These are phyloP conservation scores for Rhinophrynus dorsalis DNA, from an alignment of 2,797 vertebrate species.

Conservation along the genomic window DNA sequence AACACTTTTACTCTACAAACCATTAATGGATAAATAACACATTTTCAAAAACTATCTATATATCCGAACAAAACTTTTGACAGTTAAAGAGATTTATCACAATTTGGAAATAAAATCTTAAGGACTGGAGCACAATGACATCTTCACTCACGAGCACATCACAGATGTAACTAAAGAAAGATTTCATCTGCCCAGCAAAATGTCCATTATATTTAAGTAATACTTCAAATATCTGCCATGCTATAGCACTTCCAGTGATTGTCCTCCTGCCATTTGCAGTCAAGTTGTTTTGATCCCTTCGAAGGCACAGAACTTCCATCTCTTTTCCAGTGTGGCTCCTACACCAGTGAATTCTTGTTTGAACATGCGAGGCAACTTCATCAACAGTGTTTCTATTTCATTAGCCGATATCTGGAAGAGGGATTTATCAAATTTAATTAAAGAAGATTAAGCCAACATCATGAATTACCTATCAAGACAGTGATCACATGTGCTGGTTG, in stretches of 20 bases:
- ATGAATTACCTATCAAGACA: too few relatives aligned
- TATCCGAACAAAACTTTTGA: conserved; percentile 58
- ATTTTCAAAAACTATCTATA: conserved; percentile 51
- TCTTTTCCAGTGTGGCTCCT: conserved; percentile 91
- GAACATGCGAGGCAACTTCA: conserved; percentile 89
- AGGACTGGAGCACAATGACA: conserved; percentile 72
- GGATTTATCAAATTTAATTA: neutral
- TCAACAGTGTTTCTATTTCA: conserved; percentile 89
- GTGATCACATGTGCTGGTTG: too few relatives aligned
- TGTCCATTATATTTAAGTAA: conserved; percentile 50
- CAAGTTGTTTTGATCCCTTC: conserved; percentile 85
- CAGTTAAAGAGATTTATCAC: conserved; percentile 73
- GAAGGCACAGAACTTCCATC: conserved; percentile 96
- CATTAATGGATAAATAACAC: conserved; percentile 44
- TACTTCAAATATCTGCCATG: conserved; percentile 55
- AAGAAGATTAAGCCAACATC: too few relatives aligned
- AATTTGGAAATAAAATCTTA: conserved; percentile 62
- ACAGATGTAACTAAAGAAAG: conserved; percentile 68
- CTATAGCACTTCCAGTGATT: conserved; percentile 51
- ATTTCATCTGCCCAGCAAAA: conserved; percentile 57
- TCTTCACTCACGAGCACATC: conserved; percentile 73
- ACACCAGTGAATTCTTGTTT: conserved; percentile 94
- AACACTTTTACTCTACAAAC: conserved; percentile 15
- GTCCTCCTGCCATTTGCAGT: conserved; percentile 57
- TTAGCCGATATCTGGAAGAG: conserved; percentile 82